Conservation (phyloP, 2,113 vertebrate genomes). For the Pantherophis guttatus region DNA sequence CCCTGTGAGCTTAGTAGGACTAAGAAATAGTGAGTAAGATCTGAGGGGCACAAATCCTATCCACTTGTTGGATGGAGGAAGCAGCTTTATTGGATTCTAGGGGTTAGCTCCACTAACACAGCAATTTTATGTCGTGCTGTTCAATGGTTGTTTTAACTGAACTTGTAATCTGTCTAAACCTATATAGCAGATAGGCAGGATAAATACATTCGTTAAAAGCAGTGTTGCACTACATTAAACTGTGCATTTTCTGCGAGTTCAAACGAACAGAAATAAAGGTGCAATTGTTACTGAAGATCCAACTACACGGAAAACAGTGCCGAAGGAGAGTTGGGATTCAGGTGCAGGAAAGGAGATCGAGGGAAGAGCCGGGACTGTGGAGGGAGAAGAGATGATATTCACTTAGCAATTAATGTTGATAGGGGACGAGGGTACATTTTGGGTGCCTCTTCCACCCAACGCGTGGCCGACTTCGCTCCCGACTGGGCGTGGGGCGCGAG, state of each 20-base stretch:
- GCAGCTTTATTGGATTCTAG: not conserved
- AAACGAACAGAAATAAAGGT: not conserved
- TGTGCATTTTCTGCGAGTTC: not conserved
- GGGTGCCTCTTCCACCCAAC: not conserved
- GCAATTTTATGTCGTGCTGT: not conserved
- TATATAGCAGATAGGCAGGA: not conserved
- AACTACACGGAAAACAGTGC: not conserved
- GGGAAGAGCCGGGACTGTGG: not conserved
- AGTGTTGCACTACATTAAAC: not conserved
- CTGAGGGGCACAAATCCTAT: not conserved
- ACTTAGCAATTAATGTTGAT: too few species aligned
- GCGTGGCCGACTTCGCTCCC: not conserved
- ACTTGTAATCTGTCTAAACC: not conserved
- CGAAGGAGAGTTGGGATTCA: not conserved
- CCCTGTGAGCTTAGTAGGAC: not conserved
- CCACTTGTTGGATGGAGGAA: not conserved
- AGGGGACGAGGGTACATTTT: not conserved
- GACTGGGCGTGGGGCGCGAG: not conserved
- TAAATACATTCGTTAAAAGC: not conserved
- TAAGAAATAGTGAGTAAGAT: not conserved
- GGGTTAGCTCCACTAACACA: not conserved
- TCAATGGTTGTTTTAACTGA: not conserved
- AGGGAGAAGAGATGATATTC: not conserved
- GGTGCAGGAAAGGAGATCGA: not conserved
- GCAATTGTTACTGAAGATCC: not conserved